Evolutionary conservation across 2,888 invertebrate genomes (phyloP).

Genomic region (Brachylomia viminalis): DNA sequence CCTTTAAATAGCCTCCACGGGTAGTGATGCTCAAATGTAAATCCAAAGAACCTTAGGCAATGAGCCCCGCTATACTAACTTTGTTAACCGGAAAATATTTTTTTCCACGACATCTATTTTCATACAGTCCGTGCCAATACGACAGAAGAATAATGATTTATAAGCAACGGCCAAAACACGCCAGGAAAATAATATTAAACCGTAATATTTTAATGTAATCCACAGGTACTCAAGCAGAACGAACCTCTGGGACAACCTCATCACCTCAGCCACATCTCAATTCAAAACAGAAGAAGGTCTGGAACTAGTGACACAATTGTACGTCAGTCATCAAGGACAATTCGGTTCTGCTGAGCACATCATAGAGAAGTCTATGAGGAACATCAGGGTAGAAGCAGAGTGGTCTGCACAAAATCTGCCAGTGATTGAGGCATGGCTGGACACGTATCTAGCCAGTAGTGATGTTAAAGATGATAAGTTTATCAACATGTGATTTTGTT

Average conservation of each 20-base stretch:
- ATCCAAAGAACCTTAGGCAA: background rate
- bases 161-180: background rate
- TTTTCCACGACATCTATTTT: background rate
- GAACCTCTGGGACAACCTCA: slow-evolving; percentile 94
- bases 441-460: slow-evolving; percentile 77
- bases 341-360: slow-evolving; percentile 94
- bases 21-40: background rate
- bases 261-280: slow-evolving; percentile 93
- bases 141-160: background rate
- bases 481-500: slow-evolving; percentile 62
- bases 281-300: slow-evolving; percentile 94
- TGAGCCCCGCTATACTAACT: background rate
- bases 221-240: slow-evolving; percentile 92
- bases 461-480: slow-evolving; percentile 74
- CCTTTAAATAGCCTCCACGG: background rate
- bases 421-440: slow-evolving; percentile 93
- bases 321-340: slow-evolving; percentile 91
- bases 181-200: background rate
- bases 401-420: slow-evolving; percentile 95
- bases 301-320: slow-evolving; percentile 92
- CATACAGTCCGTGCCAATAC: background rate
- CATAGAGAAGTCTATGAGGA: slow-evolving; percentile 93
- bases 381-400: slow-evolving; percentile 93
- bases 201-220: background rate
- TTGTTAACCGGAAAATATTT: too few relatives aligned